Evolutionary conservation across 2,113 vertebrate species (phyloP).

Genomic region (Zosterops borbonicus): DNA sequence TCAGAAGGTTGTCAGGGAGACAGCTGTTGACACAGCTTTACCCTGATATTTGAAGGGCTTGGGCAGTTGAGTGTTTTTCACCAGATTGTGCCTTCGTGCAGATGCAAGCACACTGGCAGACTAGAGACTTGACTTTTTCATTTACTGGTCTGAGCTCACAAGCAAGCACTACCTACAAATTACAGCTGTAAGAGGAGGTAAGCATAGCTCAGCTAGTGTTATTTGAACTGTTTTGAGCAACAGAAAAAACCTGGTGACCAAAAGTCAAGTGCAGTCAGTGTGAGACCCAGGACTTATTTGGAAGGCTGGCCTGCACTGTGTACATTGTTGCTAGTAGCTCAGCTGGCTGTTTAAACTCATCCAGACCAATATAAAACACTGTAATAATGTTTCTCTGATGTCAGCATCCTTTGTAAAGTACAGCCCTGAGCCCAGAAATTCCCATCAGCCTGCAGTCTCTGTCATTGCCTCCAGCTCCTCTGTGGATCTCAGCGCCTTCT

Average conservation of each 20-base stretch:
- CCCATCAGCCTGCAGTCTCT: neutral
- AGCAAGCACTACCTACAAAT: neutral
- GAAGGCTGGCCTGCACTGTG: neutral
- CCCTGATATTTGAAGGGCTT: conserved; percentile 21
- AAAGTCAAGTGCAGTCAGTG: neutral
- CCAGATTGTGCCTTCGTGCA: neutral
- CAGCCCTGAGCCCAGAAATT: neutral
- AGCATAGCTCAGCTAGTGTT: neutral
- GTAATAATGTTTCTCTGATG: neutral
- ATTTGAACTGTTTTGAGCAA: neutral
- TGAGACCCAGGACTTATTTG: neutral
- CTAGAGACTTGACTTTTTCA: neutral
- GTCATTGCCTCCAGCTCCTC: neutral
- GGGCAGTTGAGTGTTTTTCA: neutral
- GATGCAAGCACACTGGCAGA: neutral
- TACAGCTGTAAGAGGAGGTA: neutral
- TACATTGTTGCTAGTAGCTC: conserved; percentile 15
- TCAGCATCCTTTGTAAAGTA: neutral
- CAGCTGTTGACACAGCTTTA: conserved; percentile 29
- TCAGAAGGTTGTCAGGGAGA: conserved; percentile 30
- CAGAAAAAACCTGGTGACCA: neutral
- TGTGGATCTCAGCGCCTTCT: neutral
- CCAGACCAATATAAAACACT: neutral
- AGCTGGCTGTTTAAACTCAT: conserved; percentile 16
- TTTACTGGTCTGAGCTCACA: neutral